A percentile compares a stretch with the other conserved stretches of the same genome.
Evolutionary conservation across 1,140 invertebrate species (phyloP).

Genomic region (Drosophila tani): DNA sequence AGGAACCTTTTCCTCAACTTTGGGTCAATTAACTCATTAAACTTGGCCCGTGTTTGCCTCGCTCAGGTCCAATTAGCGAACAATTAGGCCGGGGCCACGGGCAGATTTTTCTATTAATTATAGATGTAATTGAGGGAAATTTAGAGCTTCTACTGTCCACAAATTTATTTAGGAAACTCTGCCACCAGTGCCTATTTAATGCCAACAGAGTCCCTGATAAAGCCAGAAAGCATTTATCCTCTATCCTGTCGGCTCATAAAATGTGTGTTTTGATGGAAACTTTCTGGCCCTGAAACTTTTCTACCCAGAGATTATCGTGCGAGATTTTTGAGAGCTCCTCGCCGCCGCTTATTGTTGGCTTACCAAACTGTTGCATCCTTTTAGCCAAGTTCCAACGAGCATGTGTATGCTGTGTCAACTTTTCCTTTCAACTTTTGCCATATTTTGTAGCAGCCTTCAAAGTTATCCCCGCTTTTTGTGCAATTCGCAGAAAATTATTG

Average conservation of each 20-base stretch:
- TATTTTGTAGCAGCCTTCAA: conserved; percentile 19
- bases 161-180: conserved; percentile 1
- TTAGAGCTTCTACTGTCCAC: background rate
- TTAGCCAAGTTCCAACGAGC: conserved; percentile 14
- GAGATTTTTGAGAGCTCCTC: conserved; percentile 32
- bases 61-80: conserved; percentile 40
- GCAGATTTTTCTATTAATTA: conserved; percentile 48
- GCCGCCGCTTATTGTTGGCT: conserved; percentile 29
- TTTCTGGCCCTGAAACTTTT: conserved; percentile 37
- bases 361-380: conserved; percentile 40
- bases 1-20: conserved; percentile 5
- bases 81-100: conserved; percentile 39
- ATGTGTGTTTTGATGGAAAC: conserved; percentile 37
- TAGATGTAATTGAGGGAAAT: conserved; percentile 29
- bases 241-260: conserved; percentile 22
- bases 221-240: background rate
- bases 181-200: background rate
- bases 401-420: conserved; percentile 42
- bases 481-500: conserved; percentile 9
- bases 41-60: conserved; percentile 23
- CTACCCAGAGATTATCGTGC: conserved; percentile 26
- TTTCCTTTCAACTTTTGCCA: conserved; percentile 26
- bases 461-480: background rate
- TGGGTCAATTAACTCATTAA: conserved; percentile 52
- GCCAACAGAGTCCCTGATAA: background rate